phyloP scores from a whole-genome alignment of 2,888 invertebrate genomes.

The Acanthosepion lycidas region DNA sequence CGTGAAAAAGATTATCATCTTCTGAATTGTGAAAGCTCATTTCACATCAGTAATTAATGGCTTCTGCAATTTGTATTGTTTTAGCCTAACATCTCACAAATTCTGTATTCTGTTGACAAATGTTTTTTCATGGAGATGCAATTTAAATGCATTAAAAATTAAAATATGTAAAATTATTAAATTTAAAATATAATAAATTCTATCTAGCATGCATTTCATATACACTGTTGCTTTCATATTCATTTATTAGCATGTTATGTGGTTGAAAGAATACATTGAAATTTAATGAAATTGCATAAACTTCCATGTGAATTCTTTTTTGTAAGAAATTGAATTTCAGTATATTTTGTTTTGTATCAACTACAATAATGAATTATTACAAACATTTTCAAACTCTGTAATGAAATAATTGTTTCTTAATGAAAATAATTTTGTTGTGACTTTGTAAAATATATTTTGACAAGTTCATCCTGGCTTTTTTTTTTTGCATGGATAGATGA shows the following conservation, averaged over 20 bases:
- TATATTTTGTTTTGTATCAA: too few species aligned
- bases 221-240: not conserved
- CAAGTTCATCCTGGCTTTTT: too few species aligned
- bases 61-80: not conserved
- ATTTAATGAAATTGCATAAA: too few species aligned
- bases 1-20: not conserved
- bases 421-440: too few species aligned
- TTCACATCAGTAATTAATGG: not conserved
- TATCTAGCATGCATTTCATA: not conserved
- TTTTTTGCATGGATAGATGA: too few species aligned
- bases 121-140: not conserved
- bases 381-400: too few species aligned
- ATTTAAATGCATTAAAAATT: not conserved
- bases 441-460: too few species aligned
- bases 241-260: not conserved
- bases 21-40: not conserved
- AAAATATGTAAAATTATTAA: not conserved
- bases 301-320: too few species aligned
- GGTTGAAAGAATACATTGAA: too few species aligned
- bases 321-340: too few species aligned
- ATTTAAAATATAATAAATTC: not conserved
- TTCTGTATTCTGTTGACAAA: not conserved
- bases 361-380: too few species aligned
- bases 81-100: not conserved
- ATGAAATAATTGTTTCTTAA: too few species aligned